Base-by-base conservation (phyloP, 2,888 invertebrate genomes). In the Phalera bucephala region DNA sequence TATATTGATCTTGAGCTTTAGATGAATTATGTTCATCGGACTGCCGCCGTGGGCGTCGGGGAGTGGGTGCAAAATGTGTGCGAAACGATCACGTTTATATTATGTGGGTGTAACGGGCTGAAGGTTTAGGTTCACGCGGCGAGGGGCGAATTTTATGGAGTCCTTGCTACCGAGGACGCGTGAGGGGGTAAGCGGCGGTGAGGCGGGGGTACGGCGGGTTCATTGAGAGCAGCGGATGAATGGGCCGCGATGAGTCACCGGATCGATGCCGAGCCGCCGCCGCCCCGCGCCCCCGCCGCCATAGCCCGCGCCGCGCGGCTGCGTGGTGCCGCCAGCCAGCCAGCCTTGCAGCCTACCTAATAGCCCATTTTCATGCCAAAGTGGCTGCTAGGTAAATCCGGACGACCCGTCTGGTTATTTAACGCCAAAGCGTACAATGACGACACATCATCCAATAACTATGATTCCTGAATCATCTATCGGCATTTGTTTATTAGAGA, bases 201-300 rank as follows among this genome's bases (percentile, higher is more conserved):
- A 49, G 46, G 49, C 56, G 57, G 64, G 62, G 56, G 63, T 59
- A 65, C 74, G 72, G 72, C 68, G 67, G 64, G 71, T 87, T 86
- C 88, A 89, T 89, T 89, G 80, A 89, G 84, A 59, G 83, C 79
- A 80, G 80, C 77, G 80, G 80, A 87, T 89, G 88, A 89, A 89
- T 89, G 88, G 76, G 79, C 71, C 69, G 75, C 75, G 76, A 72
- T 88, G 88, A 88, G 70, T 89, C 88, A 88, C 66, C 80, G 74
- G 83, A 86, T 87, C 87, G 84, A 87, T 86, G 69, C 65, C 55
- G 64, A 45, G 50, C 53, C 48, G 44, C 55, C 58, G 39, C 43
- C 54, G 38, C 49, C 42, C 47, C 60, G 59, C 52, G 55, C 40
- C 46, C 42, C 40, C 35, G 49, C 36, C 42, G 34, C 40, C 33